Evolutionary conservation across 2,888 invertebrate species (phyloP).

Genomic region (Mesodorylaimus sp.): DNA sequence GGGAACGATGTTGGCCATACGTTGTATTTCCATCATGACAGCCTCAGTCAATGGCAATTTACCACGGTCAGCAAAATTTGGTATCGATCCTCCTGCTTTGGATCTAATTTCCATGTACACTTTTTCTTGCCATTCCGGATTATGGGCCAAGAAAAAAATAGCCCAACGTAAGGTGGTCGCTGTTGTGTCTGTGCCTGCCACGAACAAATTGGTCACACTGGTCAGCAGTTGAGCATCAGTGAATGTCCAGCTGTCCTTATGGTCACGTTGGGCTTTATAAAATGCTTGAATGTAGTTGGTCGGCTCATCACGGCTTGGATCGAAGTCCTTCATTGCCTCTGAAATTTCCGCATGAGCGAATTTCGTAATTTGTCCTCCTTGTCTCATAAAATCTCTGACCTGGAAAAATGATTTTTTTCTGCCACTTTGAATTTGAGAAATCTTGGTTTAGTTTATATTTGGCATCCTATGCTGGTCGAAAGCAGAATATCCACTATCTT

Average conservation of each 20-base stretch:
- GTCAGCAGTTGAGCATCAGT: slow-evolving; percentile 10
- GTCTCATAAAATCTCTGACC: too few relatives aligned
- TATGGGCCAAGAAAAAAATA: slow-evolving; percentile 8
- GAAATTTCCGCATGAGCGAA: too few relatives aligned
- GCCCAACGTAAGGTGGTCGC: slow-evolving; percentile 13
- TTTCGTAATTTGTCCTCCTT: too few relatives aligned
- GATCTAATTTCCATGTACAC: slow-evolving; percentile 22
- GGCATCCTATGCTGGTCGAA: too few relatives aligned
- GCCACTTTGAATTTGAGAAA: too few relatives aligned
- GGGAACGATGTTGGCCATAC: slow-evolving; percentile 2
- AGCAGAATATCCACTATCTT: too few relatives aligned
- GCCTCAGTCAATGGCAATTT: slow-evolving; percentile 4
- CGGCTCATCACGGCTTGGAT: slow-evolving; percentile 4
- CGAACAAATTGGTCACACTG: slow-evolving; percentile 9
- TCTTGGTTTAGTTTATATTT: too few relatives aligned
- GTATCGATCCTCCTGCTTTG: slow-evolving; percentile 17
- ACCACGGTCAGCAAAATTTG: neutral
- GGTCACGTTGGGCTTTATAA: slow-evolving; percentile 3
- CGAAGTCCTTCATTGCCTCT: too few relatives aligned
- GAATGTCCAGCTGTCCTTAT: neutral
- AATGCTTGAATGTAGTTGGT: slow-evolving; percentile 10
- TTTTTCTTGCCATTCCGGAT: slow-evolving; percentile 17
- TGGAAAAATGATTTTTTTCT: too few relatives aligned
- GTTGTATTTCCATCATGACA: slow-evolving; percentile 5
- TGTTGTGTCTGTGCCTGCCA: slow-evolving; percentile 14